A percentile compares a stretch with the other conserved stretches of the same genome.
phyloP scores from a whole-genome alignment of 2,797 vertebrate genomes.

The Characodon lateralis region DNA sequence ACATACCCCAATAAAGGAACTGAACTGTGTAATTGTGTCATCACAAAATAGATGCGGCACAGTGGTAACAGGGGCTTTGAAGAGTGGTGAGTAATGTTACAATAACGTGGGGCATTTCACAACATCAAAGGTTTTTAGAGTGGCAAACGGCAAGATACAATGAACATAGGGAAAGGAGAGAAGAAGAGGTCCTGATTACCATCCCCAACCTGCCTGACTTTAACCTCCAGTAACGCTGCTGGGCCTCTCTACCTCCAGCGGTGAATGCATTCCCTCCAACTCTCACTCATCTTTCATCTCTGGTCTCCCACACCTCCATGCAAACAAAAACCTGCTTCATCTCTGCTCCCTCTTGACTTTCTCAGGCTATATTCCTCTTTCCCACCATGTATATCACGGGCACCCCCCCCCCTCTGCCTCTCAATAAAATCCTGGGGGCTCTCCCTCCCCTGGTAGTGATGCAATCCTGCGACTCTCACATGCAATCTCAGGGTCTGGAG shows the following conservation, averaged over 20 bases:
- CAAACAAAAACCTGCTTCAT: constrained; percentile 34
- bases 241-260: constrained; percentile 49
- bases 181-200: constrained; percentile 33
- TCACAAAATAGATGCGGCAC: background rate
- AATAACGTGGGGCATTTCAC: constrained; percentile 71
- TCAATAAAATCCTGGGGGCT: constrained; percentile 73
- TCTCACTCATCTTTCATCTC: constrained; percentile 32
- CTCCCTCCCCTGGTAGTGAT: constrained; percentile 80
- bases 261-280: constrained; percentile 24
- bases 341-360: constrained; percentile 30
- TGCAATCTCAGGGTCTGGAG: constrained; percentile 80
- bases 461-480: constrained; percentile 80
- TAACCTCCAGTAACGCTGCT: constrained; percentile 56
- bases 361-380: constrained; percentile 19
- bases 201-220: constrained; percentile 44
- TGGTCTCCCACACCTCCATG: constrained; percentile 23
- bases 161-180: constrained; percentile 24
- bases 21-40: too few relatives aligned
- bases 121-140: constrained; percentile 49
- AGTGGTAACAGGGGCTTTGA: constrained; percentile 55
- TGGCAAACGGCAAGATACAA: constrained; percentile 30
- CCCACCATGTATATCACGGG: constrained; percentile 7
- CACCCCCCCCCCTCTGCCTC: background rate
- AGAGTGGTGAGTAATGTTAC: constrained; percentile 68
- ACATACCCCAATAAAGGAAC: too few relatives aligned